A percentile compares a stretch with the other conserved stretches of the same genome.
Evolutionary conservation across 2,113 vertebrate species (phyloP).

Genomic region (Archilochus colubris): DNA sequence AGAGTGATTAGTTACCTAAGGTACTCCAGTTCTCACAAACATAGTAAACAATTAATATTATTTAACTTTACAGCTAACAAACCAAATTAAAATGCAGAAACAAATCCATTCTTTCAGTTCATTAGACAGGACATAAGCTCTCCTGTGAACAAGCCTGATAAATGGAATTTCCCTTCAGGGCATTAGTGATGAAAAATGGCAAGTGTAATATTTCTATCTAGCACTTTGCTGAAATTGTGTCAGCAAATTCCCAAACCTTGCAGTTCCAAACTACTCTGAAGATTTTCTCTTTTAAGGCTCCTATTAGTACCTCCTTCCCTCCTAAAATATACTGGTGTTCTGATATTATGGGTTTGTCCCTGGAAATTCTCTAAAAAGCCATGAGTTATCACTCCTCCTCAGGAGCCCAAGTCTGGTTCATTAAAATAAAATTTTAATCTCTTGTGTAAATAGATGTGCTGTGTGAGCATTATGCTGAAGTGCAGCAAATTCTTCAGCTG

Average conservation of each 20-base stretch:
- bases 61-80: conserved; percentile 33
- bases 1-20: conserved; percentile 39
- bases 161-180: conserved; percentile 25
- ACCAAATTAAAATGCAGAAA: conserved; percentile 37
- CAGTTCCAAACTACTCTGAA: not conserved
- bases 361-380: not conserved
- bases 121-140: conserved; percentile 18
- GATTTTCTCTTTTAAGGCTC: not conserved
- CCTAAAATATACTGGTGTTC: not conserved
- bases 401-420: not conserved
- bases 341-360: not conserved
- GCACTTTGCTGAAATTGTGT: not conserved
- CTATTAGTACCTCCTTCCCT: not conserved
- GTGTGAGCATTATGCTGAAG: not conserved
- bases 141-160: conserved; percentile 8
- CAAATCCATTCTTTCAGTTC: not conserved
- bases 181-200: conserved; percentile 34
- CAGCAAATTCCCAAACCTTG: not conserved
- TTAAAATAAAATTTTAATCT: not conserved
- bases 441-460: not conserved
- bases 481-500: not conserved
- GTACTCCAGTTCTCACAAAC: conserved; percentile 10
- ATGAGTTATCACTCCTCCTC: not conserved
- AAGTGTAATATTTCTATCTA: conserved; percentile 30
- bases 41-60: conserved; percentile 38